A percentile compares a stretch with the other conserved stretches of the same genome.
Evolutionary conservation across 2,888 invertebrate genomes (phyloP).

Genomic region (Torymus aiolomorphi): DNA sequence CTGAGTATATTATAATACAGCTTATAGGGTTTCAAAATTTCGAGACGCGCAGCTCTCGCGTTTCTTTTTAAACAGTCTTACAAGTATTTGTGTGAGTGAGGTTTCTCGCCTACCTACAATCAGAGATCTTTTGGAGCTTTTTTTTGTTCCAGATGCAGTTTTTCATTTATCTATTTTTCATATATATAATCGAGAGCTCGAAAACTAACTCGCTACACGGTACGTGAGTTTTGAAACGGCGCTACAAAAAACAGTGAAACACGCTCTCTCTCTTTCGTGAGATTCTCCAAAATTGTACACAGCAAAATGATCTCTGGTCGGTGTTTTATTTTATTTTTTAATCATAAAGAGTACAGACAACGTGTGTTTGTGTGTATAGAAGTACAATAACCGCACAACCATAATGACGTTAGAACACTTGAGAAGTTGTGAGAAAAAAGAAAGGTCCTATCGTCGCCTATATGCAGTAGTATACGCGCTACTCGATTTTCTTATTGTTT

Average conservation of each 20-base stretch:
- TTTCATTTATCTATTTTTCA: neutral
- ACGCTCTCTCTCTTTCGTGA: too few species aligned
- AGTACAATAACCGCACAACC: conserved; percentile 26
- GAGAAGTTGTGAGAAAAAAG: conserved; percentile 6
- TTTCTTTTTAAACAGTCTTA: conserved; percentile 51
- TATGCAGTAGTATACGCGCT: neutral
- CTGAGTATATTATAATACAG: conserved; percentile 23
- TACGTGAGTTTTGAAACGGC: too few species aligned
- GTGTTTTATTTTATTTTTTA: neutral
- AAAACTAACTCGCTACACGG: too few species aligned
- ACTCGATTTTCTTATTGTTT: conserved; percentile 14
- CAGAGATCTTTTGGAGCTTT: conserved; percentile 30
- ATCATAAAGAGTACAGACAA: conserved; percentile 1
- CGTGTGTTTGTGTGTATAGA: neutral
- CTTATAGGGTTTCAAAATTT: conserved; percentile 36
- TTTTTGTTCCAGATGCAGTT: conserved; percentile 1
- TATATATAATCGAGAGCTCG: too few species aligned
- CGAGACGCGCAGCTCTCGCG: conserved; percentile 18
- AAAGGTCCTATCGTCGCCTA: conserved; percentile 6
- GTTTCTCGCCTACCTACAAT: conserved; percentile 12
- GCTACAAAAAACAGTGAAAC: too few species aligned
- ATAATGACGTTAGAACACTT: conserved; percentile 26
- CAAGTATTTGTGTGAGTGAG: conserved; percentile 21
- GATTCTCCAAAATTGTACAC: too few species aligned
- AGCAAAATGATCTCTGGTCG: conserved; percentile 1